These are phyloP conservation scores for Carposina sasakii DNA, from an alignment of 1,140 invertebrate genomes.

Conservation along the genomic window DNA sequence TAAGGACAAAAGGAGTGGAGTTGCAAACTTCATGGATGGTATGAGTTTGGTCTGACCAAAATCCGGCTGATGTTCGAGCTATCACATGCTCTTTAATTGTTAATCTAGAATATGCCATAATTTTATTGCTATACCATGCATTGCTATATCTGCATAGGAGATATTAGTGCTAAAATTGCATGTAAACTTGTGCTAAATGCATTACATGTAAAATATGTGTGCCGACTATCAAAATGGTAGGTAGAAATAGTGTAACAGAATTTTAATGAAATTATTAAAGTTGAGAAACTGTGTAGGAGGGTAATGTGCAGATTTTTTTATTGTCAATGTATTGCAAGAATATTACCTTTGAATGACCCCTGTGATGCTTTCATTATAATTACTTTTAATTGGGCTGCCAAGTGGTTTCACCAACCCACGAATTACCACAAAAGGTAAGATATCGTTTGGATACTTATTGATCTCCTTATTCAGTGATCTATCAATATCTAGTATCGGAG, in stretches of 20 bases:
- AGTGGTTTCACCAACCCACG: slow-evolving; percentile 81
- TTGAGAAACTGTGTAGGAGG: too few species aligned
- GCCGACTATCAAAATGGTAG: too few species aligned
- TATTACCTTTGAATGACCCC: slow-evolving; percentile 79
- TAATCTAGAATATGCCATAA: slow-evolving; percentile 60
- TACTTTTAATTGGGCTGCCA: slow-evolving; percentile 80
- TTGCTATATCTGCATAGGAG: too few species aligned
- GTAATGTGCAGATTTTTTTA: too few species aligned
- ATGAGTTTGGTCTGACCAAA: slow-evolving; percentile 85
- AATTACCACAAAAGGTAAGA: slow-evolving; percentile 81
- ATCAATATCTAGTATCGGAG: slow-evolving; percentile 79
- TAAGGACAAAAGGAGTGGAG: slow-evolving; percentile 82
- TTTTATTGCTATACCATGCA: too few species aligned
- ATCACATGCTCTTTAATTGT: slow-evolving; percentile 85
- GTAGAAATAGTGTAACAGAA: too few species aligned
- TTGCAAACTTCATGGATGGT: slow-evolving; percentile 83
- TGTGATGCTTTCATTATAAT: slow-evolving; percentile 78
- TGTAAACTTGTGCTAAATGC: slow-evolving; percentile 3
- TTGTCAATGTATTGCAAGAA: too few species aligned
- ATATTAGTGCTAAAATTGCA: slow-evolving; percentile 12
- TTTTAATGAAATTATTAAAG: too few species aligned
- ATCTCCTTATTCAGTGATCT: slow-evolving; percentile 74
- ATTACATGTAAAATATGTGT: slow-evolving; percentile 6
- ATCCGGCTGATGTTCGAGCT: slow-evolving; percentile 81
- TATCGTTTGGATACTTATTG: slow-evolving; percentile 74